These are phyloP conservation scores for Amphiura filiformis DNA, from an alignment of 35 echinoderm and acorn worm species.

Conservation along the genomic window DNA sequence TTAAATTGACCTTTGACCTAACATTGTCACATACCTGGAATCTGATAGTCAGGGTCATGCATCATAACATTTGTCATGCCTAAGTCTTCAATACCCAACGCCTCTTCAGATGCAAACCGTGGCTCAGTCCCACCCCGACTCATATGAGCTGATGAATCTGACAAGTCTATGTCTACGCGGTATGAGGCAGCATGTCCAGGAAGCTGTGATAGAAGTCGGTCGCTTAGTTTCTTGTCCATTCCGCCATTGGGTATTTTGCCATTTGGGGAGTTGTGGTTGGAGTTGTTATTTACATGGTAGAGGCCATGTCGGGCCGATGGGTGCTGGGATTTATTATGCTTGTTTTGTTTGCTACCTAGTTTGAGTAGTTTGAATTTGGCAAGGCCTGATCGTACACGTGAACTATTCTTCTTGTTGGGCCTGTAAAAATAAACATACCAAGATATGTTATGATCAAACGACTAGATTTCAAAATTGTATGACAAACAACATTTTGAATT, in stretches of 20 bases:
- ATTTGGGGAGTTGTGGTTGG: constrained; percentile 16
- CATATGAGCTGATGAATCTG: not conserved
- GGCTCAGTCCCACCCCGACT: not conserved
- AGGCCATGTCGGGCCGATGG: not conserved
- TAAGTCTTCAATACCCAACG: constrained; percentile 26
- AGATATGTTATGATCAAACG: no score
- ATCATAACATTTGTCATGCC: not conserved
- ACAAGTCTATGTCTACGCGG: not conserved
- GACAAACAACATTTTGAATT: no score
- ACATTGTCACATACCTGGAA: not conserved
- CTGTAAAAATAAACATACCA: no score
- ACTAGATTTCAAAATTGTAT: no score
- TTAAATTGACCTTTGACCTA: no score
- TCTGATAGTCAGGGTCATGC: not conserved
- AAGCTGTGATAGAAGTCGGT: not conserved
- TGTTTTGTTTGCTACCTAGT: not conserved
- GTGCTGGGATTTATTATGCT: not conserved
- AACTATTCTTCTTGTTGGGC: not conserved
- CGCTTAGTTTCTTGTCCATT: not conserved
- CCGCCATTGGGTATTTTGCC: constrained; percentile 17
- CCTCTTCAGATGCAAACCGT: constrained; percentile 30
- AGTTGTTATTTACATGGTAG: not conserved
- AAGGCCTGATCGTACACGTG: not conserved
- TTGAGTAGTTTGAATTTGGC: not conserved
- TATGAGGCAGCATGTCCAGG: not conserved